Evolutionary conservation across 2,797 vertebrate genomes (phyloP), one percentile per base, ranked within the genome.

Genomic region (Odontamblyopus rebecca): DNA sequence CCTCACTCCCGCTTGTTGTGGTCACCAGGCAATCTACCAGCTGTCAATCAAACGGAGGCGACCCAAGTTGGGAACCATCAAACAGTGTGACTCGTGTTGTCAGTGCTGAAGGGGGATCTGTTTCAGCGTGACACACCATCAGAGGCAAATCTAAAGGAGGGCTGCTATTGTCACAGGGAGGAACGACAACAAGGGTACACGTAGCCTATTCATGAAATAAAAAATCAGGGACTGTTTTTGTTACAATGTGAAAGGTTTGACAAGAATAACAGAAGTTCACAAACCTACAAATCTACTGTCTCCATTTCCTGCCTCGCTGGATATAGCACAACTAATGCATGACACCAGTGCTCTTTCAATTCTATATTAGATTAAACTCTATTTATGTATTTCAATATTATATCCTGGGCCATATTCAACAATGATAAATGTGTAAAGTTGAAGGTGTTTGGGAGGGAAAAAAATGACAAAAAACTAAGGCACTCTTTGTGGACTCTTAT

Each of bases 31-130:
- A 93, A 93, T 94, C 90, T 93, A 90, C 82, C 81, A 86, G 66
- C 89, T 75, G 89, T 93, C 93, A 93, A 91, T 93, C 92, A 91
- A 75, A 1, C 66, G 35, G 82, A 86, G 85, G 88, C 83, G 80
- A 88, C 89, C 85, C 82, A 90, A 90, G 91, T 90, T 90, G 89
- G 89, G 90, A 92, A 90, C 85, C 85, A 91, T 92, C 89, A 90
- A 87, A 85, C 80, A 76, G 82, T 78, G 86, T 88, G 87, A 89
- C 89, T 92, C 78, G 82, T 80, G 81, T 86, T 92, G 90, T 91
- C 89, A 91, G 86, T 88, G 88, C 86, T 88, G 91, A 65, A 90
- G 89, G 88, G 90, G 89, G 89, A 92, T 92, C 87, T 89, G 87
- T 92, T 91, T 92, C 87, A 83, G 76, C 82, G 86, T 90, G 90